Evolutionary conservation across 2,888 invertebrate species (phyloP), one percentile per base, ranked within the genome.

Genomic region (Hololepta plana): DNA sequence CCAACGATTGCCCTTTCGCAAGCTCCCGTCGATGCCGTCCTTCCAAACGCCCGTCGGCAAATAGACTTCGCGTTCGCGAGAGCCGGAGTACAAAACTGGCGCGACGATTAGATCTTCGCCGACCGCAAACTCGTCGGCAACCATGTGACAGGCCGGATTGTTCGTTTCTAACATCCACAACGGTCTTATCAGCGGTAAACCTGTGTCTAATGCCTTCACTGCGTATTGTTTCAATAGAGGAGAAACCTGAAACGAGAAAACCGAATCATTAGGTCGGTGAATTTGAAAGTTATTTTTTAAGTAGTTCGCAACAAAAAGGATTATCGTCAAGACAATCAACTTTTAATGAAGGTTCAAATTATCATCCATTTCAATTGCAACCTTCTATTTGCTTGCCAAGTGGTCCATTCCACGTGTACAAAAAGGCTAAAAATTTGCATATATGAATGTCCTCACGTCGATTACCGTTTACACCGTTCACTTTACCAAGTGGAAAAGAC

Each of bases 41-140:
- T 75, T 77, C 93, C 93, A 93, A 1, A 85, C 76, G 0, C 91
- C 95, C 13, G 75, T 75, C 1, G 90, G 90, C 14, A 88, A 60
- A 46, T 90, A 90, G 30, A 93, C 79, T 58, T 79, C 88, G 34
- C 77, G 61, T 35, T 72, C 68, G 14, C 70, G 67, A 20, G 68
- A 62, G 1, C 74, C 73, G 1, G 69, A 63, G 26, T 72, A 59
- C 15, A 90, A 49, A 24, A 91, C 69, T 0, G 91, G 91, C 0
- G 91, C 91, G 0, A 91, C 88, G 15, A 91, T 79, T 1, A 91
- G 60, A 47, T 87, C 82, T 38, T 81, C 81, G 0, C 91, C 91
- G 1, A 93, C 69, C 0, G 81, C 74, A 51, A 91, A 91, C 52
- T 91, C 82, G 46, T 88, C 87, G 12, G 66, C 65, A 0, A 82